These are phyloP conservation scores for Plagodis dolabraria DNA, from an alignment of 2,888 invertebrate genomes.

Conservation along the genomic window DNA sequence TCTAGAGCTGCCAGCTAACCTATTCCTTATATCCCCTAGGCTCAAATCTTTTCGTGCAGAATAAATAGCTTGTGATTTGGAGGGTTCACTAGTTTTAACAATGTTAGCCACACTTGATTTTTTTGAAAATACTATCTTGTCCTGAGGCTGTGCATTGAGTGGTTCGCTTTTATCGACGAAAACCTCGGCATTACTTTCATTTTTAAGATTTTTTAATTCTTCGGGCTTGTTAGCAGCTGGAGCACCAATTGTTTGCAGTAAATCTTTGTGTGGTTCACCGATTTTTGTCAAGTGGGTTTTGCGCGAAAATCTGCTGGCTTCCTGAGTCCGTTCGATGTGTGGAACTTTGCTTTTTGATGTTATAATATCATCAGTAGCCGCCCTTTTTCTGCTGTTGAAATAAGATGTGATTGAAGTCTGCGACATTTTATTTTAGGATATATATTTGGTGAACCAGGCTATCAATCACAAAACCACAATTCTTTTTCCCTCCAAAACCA, in stretches of 20 bases:
- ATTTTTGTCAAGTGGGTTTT: constrained; percentile 41
- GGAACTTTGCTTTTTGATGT: constrained; percentile 81
- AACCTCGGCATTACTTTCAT: constrained; percentile 13
- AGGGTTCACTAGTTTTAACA: constrained; percentile 42
- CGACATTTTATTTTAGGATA: constrained; percentile 81
- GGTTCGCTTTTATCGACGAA: constrained; percentile 17
- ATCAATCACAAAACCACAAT: constrained; percentile 1
- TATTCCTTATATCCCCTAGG: constrained; percentile 88
- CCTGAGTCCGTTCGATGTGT: constrained; percentile 57
- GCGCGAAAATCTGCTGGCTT: constrained; percentile 52
- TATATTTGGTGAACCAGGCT: not conserved
- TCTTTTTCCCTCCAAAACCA: constrained; percentile 55
- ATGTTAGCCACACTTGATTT: constrained; percentile 65
- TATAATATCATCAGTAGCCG: constrained; percentile 87
- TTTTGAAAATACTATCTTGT: constrained; percentile 56
- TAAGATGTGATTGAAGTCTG: constrained; percentile 91
- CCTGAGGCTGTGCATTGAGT: constrained; percentile 25
- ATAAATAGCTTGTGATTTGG: constrained; percentile 69
- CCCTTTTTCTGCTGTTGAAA: constrained; percentile 91
- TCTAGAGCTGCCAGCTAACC: constrained; percentile 87
- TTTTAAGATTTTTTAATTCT: constrained; percentile 29
- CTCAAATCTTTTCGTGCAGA: constrained; percentile 86
- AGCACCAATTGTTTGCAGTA: constrained; percentile 8
- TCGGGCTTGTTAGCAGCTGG: not conserved
- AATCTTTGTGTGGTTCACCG: constrained; percentile 34